phyloP scores from a whole-genome alignment of 2,797 vertebrate species.

The Typhlichthys eigenmanni region DNA sequence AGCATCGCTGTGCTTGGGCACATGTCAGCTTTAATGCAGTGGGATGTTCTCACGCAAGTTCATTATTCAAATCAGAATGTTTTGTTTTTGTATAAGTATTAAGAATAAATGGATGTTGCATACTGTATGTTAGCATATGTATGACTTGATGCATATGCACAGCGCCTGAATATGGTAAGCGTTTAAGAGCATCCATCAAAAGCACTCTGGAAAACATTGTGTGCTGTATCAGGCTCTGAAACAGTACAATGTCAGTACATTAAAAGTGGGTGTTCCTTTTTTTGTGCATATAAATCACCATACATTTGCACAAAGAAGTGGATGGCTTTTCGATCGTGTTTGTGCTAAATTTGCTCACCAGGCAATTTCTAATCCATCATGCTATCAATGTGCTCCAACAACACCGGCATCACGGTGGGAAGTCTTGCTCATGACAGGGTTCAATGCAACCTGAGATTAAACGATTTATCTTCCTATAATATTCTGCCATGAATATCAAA shows the following conservation, averaged over 20 bases:
- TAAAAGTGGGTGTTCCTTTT: not conserved
- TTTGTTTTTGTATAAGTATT: too few relatives aligned
- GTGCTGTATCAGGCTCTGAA: conserved; percentile 13
- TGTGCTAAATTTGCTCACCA: conserved; percentile 46
- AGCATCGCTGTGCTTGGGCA: not conserved
- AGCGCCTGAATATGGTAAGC: conserved; percentile 14
- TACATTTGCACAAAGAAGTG: conserved; percentile 13
- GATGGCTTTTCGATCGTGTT: conserved; percentile 46
- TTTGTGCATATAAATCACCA: conserved; percentile 52
- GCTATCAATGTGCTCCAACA: conserved; percentile 47
- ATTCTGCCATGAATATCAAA: conserved; percentile 70
- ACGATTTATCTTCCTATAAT: conserved; percentile 75
- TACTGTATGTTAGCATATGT: not conserved
- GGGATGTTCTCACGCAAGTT: not conserved
- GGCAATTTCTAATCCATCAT: conserved; percentile 70
- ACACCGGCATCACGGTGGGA: conserved; percentile 39
- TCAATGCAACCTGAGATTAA: conserved; percentile 73
- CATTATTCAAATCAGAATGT: conserved; percentile 3
- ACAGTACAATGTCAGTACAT: conserved; percentile 36
- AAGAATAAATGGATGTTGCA: conserved; percentile 6
- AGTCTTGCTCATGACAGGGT: conserved; percentile 57
- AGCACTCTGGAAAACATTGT: not conserved
- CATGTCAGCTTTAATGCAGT: not conserved
- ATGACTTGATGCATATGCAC: not conserved
- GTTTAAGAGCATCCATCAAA: conserved; percentile 7